Conservation (phyloP, 2,797 vertebrate genomes). For the Chiloscyllium punctatum region DNA sequence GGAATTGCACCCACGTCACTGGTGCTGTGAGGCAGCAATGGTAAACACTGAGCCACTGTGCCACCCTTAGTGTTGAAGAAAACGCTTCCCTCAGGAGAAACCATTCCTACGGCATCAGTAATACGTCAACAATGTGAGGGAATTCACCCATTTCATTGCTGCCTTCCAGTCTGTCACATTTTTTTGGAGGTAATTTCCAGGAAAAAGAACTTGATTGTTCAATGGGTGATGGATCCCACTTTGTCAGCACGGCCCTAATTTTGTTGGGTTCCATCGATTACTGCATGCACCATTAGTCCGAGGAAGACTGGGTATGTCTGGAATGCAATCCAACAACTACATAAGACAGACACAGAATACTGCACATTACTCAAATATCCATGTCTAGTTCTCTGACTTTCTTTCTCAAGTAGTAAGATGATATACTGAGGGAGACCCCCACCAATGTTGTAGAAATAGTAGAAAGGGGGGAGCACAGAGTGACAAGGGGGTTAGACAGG, state of each 20-base stretch:
- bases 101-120: neutral
- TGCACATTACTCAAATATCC: neutral
- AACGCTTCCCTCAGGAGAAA: neutral
- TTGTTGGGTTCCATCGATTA: neutral
- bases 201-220: neutral
- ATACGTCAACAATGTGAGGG: neutral
- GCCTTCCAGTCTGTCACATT: neutral
- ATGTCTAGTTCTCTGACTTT: neutral
- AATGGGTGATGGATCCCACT: neutral
- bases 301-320: neutral
- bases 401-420: neutral
- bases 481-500: neutral
- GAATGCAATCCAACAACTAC: neutral
- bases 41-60: too few relatives aligned
- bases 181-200: neutral
- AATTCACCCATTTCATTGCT: neutral
- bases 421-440: neutral
- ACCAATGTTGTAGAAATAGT: neutral
- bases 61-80: neutral
- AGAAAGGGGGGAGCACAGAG: neutral
- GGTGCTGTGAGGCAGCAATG: too few relatives aligned
- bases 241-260: neutral
- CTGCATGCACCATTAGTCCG: neutral
- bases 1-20: neutral
- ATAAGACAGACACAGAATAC: neutral